These are phyloP conservation scores for Hassar affinis DNA, from an alignment of 2,113 vertebrate species.

Conservation along the genomic window DNA sequence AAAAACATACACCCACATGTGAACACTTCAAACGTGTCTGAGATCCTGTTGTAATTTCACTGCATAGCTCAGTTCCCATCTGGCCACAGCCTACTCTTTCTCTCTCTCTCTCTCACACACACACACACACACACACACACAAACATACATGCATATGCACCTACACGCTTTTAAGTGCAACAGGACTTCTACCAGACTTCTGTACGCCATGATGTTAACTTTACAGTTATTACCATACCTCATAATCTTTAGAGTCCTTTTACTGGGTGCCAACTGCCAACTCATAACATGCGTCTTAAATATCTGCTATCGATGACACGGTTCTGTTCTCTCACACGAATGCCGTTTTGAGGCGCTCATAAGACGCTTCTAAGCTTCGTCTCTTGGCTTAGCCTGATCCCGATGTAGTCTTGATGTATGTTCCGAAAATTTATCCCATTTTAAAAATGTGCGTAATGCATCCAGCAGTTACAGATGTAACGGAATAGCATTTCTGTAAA, in stretches of 20 bases:
- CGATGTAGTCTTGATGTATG: not conserved
- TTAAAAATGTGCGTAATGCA: not conserved
- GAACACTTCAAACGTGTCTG: conserved; percentile 52
- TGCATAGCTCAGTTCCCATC: conserved; percentile 46
- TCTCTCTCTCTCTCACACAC: conserved; percentile 25
- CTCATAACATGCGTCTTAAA: not conserved
- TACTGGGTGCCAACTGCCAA: conserved; percentile 2
- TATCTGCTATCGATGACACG: not conserved
- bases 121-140: conserved; percentile 33
- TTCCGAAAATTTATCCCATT: not conserved
- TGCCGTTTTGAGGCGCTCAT: not conserved
- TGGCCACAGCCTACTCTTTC: conserved; percentile 56
- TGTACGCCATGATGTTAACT: not conserved
- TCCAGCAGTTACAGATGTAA: not conserved
- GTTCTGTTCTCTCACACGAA: not conserved
- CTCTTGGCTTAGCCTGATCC: not conserved
- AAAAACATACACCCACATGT: conserved; percentile 51
- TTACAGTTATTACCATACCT: not conserved
- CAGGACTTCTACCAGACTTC: not conserved
- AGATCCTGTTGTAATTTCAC: conserved; percentile 50
- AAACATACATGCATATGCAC: not conserved
- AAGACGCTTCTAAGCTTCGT: not conserved
- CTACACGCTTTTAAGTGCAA: not conserved
- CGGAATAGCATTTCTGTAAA: not conserved
- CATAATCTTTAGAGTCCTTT: not conserved